Base-by-base conservation (phyloP, 2,113 vertebrate genomes). In the Planiliza haematocheilus region DNA sequence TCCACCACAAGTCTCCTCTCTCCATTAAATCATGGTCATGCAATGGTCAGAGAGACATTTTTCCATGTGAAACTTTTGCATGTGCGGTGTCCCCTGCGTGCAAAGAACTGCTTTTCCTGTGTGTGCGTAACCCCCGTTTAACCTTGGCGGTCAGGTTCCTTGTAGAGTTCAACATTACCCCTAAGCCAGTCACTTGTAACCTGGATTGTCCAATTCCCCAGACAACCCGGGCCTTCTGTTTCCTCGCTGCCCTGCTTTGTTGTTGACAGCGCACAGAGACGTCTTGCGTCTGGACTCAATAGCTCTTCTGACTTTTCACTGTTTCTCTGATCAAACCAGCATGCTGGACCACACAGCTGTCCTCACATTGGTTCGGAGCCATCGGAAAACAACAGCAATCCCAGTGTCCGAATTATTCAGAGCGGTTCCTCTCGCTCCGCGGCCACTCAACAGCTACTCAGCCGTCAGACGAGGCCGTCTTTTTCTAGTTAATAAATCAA, bases 321-420 rank as follows among this genome's bases (percentile, higher is more conserved):
- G 83, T 88, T 87, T 78, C 70, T 70, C 45, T 90, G 91, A 92
- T 91, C 71, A 56, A 82, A 89, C 14, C 86, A 79, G 66, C 67
- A 79, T 91, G 89, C 85, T 61, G 59, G 85, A 90, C 85, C 89
- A 83, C 83, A 88, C 89, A 83, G 77, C 74, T 86, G 87, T 83
- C 79, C 68, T 75, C 55, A 70, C 51, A 56, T 73, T 64, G 62
- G 63, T 81, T 83, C 18, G 45, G 39, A 81, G 70, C 81, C 81
- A 74, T 64, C 64, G 21, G 73, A 50, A 82, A 86, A 86, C 81
- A 88, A 73, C 72, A 63, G 45, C 58, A 45, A 64, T 71, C 42
- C 58, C 57, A 65, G 74, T 70, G 68, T 72, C 75, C 77, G 63
- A 74, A 61, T 59, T 30, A 66, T 70, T 49, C 21, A 0, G 69